Percentiles rank a stretch among this genome's conserved stretches.
Conservation (phyloP, 2,113 vertebrate species). For the Orcinus orca region DNA sequence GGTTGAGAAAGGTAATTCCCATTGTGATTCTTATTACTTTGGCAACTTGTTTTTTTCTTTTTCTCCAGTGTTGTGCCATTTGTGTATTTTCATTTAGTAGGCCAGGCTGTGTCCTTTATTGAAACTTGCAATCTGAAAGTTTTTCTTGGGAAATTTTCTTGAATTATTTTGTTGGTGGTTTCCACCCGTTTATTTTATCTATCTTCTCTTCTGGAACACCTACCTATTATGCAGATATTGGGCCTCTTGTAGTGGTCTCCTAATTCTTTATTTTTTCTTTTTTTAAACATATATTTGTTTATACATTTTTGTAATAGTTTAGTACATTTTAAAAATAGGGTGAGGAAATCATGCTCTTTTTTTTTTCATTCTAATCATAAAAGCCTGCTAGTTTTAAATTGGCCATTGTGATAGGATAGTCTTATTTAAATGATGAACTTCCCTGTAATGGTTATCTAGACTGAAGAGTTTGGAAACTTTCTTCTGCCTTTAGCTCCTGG, state of each 20-base stretch:
- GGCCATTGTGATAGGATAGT: neutral
- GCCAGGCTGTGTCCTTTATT: neutral
- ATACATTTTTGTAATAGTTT: neutral
- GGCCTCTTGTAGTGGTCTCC: neutral
- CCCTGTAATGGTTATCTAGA: neutral
- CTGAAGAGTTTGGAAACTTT: neutral
- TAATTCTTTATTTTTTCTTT: neutral
- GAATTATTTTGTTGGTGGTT: neutral
- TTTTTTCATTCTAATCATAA: neutral
- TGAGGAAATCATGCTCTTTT: neutral
- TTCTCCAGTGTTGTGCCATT: neutral
- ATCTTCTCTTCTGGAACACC: neutral
- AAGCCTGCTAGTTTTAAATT: conserved; percentile 22
- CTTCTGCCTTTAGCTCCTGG: neutral
- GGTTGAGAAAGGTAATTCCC: neutral
- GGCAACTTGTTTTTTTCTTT: neutral
- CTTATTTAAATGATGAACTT: conserved; percentile 2
- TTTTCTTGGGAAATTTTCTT: neutral
- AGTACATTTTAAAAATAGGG: neutral
- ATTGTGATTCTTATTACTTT: neutral
- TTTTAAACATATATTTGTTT: neutral
- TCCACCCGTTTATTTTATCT: neutral
- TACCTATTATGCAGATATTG: neutral
- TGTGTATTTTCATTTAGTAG: neutral
- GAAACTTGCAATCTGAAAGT: neutral